These are phyloP conservation scores for Galendromus occidentalis DNA, from an alignment of 1,140 invertebrate species.

Conservation along the genomic window DNA sequence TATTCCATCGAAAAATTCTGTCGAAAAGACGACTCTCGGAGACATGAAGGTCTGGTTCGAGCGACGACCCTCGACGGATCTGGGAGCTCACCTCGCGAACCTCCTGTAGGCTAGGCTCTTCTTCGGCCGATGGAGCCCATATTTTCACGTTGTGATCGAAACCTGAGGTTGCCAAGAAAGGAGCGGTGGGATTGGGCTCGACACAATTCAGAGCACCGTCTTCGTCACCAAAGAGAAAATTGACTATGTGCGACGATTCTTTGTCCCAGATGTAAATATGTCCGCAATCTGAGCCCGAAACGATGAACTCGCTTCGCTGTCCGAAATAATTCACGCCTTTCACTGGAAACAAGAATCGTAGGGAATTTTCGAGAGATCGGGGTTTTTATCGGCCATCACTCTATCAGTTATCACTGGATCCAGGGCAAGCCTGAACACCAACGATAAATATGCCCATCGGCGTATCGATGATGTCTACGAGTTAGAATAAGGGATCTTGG, in stretches of 20 bases:
- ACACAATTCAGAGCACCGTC: conserved; percentile 74
- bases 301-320: conserved; percentile 62
- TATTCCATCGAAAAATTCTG: too few species aligned
- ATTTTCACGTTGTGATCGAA: conserved; percentile 80
- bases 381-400: too few species aligned
- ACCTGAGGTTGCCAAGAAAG: conserved; percentile 70
- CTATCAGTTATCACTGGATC: too few species aligned
- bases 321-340: conserved; percentile 90
- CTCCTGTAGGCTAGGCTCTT: conserved; percentile 32
- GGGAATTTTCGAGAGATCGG: background rate
- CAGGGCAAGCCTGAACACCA: too few species aligned
- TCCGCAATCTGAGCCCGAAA: conserved; percentile 87
- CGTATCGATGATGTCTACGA: too few species aligned
- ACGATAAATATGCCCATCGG: too few species aligned
- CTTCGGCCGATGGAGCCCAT: conserved; percentile 55
- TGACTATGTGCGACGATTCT: conserved; percentile 62
- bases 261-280: conserved; percentile 87
- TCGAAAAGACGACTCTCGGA: too few species aligned
- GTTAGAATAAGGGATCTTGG: too few species aligned
- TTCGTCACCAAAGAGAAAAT: conserved; percentile 61
- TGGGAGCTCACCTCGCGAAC: conserved; percentile 31
- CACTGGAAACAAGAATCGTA: conserved; percentile 33
- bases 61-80: background rate
- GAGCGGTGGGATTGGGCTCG: conserved; percentile 67
- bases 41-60: background rate